phyloP scores from a whole-genome alignment of 1,140 invertebrate species.

The Trypoxylus dichotomus region DNA sequence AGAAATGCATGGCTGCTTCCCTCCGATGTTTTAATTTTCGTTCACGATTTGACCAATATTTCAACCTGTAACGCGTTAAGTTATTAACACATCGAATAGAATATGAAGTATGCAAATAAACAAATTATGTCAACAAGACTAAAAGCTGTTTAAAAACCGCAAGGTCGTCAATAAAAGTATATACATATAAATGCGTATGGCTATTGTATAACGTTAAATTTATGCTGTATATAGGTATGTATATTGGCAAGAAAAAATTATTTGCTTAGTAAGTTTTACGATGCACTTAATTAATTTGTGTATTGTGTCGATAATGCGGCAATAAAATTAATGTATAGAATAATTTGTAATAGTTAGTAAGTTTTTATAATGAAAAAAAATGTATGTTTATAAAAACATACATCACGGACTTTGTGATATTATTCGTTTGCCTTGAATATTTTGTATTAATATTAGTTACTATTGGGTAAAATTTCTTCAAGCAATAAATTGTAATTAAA shows the following conservation, averaged over 20 bases:
- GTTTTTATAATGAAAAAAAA: neutral
- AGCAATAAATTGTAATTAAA: neutral
- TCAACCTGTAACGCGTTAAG: neutral
- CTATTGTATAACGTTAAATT: neutral
- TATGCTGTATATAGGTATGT: neutral
- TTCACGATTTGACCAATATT: neutral
- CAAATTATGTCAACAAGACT: constrained; percentile 20
- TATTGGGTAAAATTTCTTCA: no score
- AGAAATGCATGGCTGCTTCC: neutral
- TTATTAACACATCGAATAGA: neutral
- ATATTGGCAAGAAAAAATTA: neutral
- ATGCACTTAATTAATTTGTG: neutral
- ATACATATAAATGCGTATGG: neutral
- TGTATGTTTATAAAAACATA: no score
- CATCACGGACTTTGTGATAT: no score
- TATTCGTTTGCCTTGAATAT: no score
- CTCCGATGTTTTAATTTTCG: neutral
- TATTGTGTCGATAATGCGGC: neutral
- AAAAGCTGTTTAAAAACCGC: neutral
- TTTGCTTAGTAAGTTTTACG: neutral
- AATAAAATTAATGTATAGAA: neutral
- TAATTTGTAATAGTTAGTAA: neutral
- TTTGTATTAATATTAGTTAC: no score
- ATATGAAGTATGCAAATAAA: constrained; percentile 17
- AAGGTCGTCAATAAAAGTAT: neutral